Evolutionary conservation across 2,797 vertebrate genomes (phyloP).

Genomic region (Chanos chanos): DNA sequence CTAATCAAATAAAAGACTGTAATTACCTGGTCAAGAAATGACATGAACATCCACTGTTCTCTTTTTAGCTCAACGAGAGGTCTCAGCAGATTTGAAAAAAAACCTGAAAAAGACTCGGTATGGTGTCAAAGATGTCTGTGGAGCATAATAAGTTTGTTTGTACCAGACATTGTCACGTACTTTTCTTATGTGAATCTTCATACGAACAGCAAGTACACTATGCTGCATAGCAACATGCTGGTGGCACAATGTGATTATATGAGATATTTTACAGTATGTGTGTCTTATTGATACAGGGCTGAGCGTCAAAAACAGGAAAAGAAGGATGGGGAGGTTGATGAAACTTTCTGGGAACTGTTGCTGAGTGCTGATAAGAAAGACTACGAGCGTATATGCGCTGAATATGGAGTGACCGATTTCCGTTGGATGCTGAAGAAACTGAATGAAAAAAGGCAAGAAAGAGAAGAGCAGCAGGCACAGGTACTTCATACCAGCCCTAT

Average conservation of each 20-base stretch:
- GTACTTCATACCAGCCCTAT: constrained; percentile 51
- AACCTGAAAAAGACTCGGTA: constrained; percentile 71
- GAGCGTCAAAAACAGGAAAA: constrained; percentile 50
- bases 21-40: background rate
- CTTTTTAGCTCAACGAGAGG: constrained; percentile 71
- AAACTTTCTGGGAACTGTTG: constrained; percentile 82
- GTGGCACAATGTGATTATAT: background rate
- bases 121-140: background rate
- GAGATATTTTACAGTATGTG: background rate
- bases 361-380: constrained; percentile 81
- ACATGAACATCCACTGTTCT: background rate
- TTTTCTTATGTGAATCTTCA: no score
- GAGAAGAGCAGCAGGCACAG: constrained; percentile 69
- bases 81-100: constrained; percentile 74
- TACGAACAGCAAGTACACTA: background rate
- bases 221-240: background rate
- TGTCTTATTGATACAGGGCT: constrained; percentile 36
- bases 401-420: constrained; percentile 82
- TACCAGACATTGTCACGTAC: no score
- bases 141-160: no score
- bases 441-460: constrained; percentile 72
- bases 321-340: constrained; percentile 65
- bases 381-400: constrained; percentile 79
- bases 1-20: background rate
- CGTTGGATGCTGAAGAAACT: constrained; percentile 84